A percentile compares a stretch with the other conserved stretches of the same genome.
Evolutionary conservation across 2,113 vertebrate species (phyloP).

Genomic region (Mixornis gularis): DNA sequence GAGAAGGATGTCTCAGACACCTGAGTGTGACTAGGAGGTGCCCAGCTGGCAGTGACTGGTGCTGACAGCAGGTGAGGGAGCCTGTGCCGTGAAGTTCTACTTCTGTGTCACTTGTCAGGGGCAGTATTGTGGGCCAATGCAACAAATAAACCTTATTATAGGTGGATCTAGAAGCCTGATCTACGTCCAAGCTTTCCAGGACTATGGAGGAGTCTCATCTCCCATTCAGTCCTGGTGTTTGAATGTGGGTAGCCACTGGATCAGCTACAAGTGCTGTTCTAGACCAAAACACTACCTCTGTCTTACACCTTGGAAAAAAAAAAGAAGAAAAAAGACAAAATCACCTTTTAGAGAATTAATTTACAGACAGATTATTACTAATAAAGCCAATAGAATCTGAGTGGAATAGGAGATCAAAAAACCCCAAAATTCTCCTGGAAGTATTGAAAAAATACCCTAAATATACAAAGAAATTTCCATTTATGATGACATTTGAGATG

Average conservation of each 20-base stretch:
- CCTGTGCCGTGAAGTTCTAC: not conserved
- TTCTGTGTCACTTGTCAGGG: not conserved
- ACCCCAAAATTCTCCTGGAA: not conserved
- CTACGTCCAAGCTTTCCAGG: not conserved
- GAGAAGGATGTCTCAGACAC: not conserved
- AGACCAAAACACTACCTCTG: not conserved
- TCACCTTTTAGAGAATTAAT: not conserved
- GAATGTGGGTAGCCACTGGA: not conserved
- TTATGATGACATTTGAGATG: not conserved
- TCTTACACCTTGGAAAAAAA: not conserved
- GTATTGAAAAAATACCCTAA: not conserved
- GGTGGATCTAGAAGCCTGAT: not conserved
- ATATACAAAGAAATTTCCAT: not conserved
- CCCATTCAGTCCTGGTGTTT: not conserved
- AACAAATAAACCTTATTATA: not conserved
- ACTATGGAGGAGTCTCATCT: not conserved
- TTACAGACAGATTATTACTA: not conserved
- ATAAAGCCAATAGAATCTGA: not conserved
- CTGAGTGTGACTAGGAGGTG: not conserved
- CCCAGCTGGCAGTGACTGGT: not conserved
- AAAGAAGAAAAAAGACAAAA: not conserved
- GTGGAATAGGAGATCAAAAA: not conserved
- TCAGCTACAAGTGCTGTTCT: not conserved
- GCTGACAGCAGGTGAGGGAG: not conserved
- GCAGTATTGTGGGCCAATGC: not conserved